Conservation (phyloP, 2,888 invertebrate genomes). For the Mechanitis mazaeus region DNA sequence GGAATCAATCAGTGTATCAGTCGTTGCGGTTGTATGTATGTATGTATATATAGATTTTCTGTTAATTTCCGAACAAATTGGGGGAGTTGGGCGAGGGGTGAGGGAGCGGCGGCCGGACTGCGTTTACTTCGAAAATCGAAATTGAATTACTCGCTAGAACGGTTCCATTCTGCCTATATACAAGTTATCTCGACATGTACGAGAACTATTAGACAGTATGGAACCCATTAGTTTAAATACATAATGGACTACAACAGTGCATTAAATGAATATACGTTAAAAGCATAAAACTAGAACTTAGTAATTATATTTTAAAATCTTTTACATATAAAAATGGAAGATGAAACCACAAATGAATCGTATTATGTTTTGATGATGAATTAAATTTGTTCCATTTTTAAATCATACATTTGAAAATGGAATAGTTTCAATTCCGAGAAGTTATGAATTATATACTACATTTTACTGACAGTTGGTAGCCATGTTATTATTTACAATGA, state of each 20-base stretch:
- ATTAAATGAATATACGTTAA: too few species aligned
- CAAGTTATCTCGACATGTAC: background rate
- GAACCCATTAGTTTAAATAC: background rate
- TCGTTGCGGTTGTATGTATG: slow-evolving; percentile 10
- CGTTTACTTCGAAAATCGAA: slow-evolving; percentile 38
- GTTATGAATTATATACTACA: too few species aligned
- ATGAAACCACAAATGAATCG: background rate
- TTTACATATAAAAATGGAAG: slow-evolving; percentile 1
- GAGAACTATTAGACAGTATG: background rate
- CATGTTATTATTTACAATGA: too few species aligned
- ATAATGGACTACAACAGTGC: background rate
- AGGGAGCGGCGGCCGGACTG: slow-evolving; percentile 30
- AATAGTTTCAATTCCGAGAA: too few species aligned
- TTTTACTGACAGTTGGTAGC: too few species aligned
- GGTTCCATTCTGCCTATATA: slow-evolving; percentile 16
- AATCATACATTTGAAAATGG: too few species aligned
- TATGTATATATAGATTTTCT: slow-evolving; percentile 32
- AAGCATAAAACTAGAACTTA: too few species aligned
- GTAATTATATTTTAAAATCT: too few species aligned
- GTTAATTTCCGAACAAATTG: slow-evolving; percentile 45
- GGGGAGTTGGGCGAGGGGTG: slow-evolving; percentile 31
- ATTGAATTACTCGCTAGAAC: slow-evolving; percentile 32
- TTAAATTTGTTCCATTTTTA: too few species aligned
- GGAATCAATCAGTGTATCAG: slow-evolving; percentile 9
- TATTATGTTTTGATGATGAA: background rate